phyloP scores from a whole-genome alignment of 1,140 invertebrate species.

The Heterodera carotae region DNA sequence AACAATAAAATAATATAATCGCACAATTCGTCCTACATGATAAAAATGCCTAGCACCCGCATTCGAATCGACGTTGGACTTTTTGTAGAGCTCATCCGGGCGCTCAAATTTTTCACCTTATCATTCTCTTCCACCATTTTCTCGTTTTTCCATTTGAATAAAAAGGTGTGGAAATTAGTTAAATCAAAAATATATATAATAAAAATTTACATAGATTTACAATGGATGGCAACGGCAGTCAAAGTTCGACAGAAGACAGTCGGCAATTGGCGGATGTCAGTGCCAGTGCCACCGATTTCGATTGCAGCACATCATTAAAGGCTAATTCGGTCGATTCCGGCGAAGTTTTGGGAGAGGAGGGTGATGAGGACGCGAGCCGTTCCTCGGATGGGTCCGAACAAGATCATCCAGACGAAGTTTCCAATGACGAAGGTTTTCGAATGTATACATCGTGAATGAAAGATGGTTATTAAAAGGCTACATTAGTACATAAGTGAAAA shows the following conservation, averaged over 20 bases:
- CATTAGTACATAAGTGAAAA: too few species aligned
- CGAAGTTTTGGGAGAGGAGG: too few species aligned
- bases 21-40: not conserved
- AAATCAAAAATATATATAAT: too few species aligned
- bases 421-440: constrained; percentile 1
- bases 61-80: not conserved
- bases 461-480: too few species aligned
- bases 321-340: not conserved
- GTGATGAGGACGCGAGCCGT: not conserved
- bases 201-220: too few species aligned
- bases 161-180: not conserved
- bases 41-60: not conserved
- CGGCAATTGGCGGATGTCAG: not conserved
- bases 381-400: not conserved
- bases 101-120: not conserved
- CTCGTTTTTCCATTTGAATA: not conserved
- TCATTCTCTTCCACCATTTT: not conserved
- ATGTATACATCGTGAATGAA: too few species aligned
- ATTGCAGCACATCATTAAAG: not conserved
- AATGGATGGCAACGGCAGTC: not conserved
- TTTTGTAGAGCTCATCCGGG: not conserved
- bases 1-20: not conserved
- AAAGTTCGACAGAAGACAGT: not conserved
- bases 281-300: not conserved
- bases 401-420: not conserved